A percentile compares a stretch with the other conserved stretches of the same genome.
phyloP scores from a whole-genome alignment of 2,797 vertebrate genomes.

The Lagocephalus sceleratus region DNA sequence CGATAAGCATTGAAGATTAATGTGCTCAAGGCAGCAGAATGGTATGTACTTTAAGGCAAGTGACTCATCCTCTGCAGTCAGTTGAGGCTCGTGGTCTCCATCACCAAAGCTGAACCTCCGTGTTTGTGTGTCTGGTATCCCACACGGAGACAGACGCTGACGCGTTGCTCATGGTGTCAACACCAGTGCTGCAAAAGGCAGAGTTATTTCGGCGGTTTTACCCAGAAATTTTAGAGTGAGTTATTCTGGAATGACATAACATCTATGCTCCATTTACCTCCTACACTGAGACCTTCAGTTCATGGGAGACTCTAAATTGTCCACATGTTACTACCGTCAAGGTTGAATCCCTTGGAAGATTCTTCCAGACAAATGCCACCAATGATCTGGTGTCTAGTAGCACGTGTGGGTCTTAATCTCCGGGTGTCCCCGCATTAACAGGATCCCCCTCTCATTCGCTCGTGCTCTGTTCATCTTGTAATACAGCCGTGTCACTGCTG shows the following conservation, averaged over 20 bases:
- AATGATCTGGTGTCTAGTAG: not conserved
- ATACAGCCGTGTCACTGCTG: not conserved
- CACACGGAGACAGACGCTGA: too few relatives aligned
- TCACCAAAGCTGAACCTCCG: not conserved
- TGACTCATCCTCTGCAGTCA: conserved; percentile 47
- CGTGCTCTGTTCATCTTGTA: not conserved
- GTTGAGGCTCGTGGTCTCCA: conserved; percentile 10
- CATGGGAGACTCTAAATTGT: too few relatives aligned
- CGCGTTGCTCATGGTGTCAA: too few relatives aligned
- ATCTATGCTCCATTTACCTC: too few relatives aligned
- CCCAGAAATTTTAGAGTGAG: too few relatives aligned
- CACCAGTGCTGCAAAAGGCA: too few relatives aligned
- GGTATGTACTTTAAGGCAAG: conserved; percentile 29
- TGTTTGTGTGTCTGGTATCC: not conserved
- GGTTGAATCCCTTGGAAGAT: too few relatives aligned
- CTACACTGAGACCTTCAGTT: too few relatives aligned
- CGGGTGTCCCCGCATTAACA: not conserved
- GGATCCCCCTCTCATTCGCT: not conserved
- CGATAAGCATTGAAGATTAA: conserved; percentile 42
- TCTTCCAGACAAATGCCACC: too few relatives aligned
- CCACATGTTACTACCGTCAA: too few relatives aligned
- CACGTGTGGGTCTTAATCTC: conserved; percentile 3
- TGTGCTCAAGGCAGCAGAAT: conserved; percentile 48
- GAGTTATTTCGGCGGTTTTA: too few relatives aligned
- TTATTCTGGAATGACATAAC: too few relatives aligned